Conservation (phyloP, 2,888 invertebrate species). For the Prenolepis imparis region DNA sequence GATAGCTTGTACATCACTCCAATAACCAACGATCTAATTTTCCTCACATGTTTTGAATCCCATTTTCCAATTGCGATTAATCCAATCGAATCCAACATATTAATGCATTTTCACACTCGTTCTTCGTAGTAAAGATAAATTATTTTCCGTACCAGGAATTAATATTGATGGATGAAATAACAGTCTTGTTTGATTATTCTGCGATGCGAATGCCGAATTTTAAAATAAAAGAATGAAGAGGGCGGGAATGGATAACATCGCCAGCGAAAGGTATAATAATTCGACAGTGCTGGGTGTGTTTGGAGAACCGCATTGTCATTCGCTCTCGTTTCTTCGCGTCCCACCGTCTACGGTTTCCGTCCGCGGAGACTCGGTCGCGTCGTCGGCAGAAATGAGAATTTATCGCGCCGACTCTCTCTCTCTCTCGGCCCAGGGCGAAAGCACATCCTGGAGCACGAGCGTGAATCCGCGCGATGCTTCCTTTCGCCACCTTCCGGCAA, state of each 20-base stretch:
- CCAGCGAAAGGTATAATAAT: neutral
- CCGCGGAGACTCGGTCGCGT: neutral
- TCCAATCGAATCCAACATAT: neutral
- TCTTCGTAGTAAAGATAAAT: neutral
- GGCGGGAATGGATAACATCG: neutral
- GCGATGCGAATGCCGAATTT: neutral
- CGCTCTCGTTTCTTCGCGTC: neutral
- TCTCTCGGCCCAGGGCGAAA: too few relatives aligned
- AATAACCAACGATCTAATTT: constrained; percentile 20
- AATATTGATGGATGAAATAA: neutral
- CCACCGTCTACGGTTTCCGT: neutral
- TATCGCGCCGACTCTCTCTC: constrained; percentile 21
- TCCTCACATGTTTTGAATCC: neutral
- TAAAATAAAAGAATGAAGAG: neutral
- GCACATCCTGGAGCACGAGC: neutral
- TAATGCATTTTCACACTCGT: neutral
- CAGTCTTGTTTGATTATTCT: neutral
- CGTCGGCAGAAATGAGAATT: constrained; percentile 45
- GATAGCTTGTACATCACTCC: constrained; percentile 19
- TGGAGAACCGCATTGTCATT: constrained; percentile 7
- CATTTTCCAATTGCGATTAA: neutral
- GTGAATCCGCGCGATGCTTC: constrained; percentile 17
- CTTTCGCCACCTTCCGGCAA: constrained; percentile 1
- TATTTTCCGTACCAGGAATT: neutral
- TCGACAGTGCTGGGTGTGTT: neutral